Evolutionary conservation across 2,113 vertebrate genomes (phyloP), one percentile per base, ranked within the genome.

Genomic region (Rhabdornis inornatus): DNA sequence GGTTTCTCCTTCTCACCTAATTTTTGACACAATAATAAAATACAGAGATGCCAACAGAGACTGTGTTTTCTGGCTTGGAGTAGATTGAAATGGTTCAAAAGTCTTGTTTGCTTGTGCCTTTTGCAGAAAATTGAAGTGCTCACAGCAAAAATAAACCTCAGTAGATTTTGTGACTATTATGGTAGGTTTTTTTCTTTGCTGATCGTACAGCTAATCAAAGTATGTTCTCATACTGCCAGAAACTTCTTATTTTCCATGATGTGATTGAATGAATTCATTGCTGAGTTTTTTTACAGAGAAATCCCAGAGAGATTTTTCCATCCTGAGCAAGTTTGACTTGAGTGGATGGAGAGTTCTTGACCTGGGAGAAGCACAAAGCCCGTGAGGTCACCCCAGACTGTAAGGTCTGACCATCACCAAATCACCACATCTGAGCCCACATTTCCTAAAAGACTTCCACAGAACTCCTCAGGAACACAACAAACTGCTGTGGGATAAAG

Each of bases 1-100:
- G 7, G 14, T 27, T 69, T 71, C 70, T 84, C 61, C 10, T 60
- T 57, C 55, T 80, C 84, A 61, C 55, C 63, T 94, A n/a, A 85
- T 94, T 85, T 92, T 91, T 89, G 74, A 87, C 78, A 85, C 53
- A 60, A 35, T 47, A 87, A 78, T 82, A 57, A 92, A 91, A 87
- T 17, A 71, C 53, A 49, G 52, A 56, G 55, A n/a, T 45, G 37
- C 40, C 89, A 44, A 17, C 19, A 78, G 83, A 75, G 57, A 24
- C 44, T 9, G 17, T 39, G 28, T 30, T 42, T 86, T 50, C 60
- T 87, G 53, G 71, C 69, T 71, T 33, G 39, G 44, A 78, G n/a
- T 18, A 37, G 61, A 90, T 17, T 65, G 57, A 79, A 92, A 56
- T 28, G 37, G 49, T 87, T 95, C 61, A 56, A 42, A 72, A 33